Conservation (phyloP, 2,888 invertebrate species). For the Xanthorhoe spadicearia region DNA sequence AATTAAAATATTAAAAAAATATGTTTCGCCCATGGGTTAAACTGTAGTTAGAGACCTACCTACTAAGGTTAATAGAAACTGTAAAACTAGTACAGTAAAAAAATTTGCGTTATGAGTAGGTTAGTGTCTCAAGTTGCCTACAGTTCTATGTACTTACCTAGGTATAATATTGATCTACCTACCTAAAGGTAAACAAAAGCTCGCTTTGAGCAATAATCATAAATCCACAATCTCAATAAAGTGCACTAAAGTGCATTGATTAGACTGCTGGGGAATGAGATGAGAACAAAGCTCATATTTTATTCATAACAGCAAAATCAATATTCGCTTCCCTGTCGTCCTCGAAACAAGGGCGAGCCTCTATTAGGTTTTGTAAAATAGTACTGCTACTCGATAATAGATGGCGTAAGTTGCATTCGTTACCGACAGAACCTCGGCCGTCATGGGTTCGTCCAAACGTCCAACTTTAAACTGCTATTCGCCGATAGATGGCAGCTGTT, state of each 20-base stretch:
- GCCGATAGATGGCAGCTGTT: slow-evolving; percentile 45
- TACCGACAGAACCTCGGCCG: slow-evolving; percentile 17
- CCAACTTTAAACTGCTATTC: slow-evolving; percentile 25
- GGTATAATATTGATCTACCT: too few species aligned
- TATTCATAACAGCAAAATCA: slow-evolving; percentile 39
- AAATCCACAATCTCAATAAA: neutral
- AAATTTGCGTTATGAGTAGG: too few species aligned
- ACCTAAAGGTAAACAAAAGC: neutral
- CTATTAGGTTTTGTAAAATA: slow-evolving; percentile 14
- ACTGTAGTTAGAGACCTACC: too few species aligned
- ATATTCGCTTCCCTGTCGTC: slow-evolving; percentile 20
- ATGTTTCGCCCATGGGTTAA: too few species aligned
- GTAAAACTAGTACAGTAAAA: too few species aligned
- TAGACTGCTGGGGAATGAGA: neutral
- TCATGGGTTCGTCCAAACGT: neutral
- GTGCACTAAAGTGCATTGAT: neutral
- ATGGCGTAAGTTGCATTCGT: slow-evolving; percentile 45
- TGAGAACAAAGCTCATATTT: slow-evolving; percentile 10
- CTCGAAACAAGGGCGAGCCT: neutral
- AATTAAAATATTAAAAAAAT: too few species aligned
- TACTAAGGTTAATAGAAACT: too few species aligned
- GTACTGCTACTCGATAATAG: slow-evolving; percentile 52
- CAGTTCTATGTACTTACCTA: too few species aligned
- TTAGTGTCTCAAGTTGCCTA: too few species aligned
- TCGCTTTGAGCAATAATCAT: neutral